These are phyloP conservation scores for Egretta garzetta DNA, from an alignment of 2,113 vertebrate genomes.

Conservation along the genomic window DNA sequence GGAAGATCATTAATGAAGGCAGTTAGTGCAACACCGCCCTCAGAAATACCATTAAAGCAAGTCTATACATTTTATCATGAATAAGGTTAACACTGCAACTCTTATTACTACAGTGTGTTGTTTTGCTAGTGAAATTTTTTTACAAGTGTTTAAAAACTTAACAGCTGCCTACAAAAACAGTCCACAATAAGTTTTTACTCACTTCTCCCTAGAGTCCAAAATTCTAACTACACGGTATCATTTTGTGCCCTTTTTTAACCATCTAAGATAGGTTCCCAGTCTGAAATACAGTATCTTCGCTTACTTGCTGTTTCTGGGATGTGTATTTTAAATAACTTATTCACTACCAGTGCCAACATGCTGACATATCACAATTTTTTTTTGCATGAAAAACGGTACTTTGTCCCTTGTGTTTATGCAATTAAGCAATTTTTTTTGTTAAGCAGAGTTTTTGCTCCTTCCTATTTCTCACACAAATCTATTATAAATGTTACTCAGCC, in stretches of 20 bases:
- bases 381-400: neutral
- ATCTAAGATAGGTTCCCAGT: neutral
- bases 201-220: neutral
- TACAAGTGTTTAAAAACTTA: neutral
- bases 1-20: neutral
- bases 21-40: neutral
- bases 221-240: neutral
- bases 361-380: neutral
- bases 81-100: neutral
- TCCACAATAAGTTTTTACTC: neutral
- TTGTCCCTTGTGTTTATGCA: neutral
- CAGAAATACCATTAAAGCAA: neutral
- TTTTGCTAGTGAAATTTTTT: neutral
- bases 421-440: neutral
- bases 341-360: neutral
- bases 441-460: neutral
- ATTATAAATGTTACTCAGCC: neutral
- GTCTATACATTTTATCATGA: neutral
- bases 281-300: neutral
- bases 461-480: neutral
- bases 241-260: neutral
- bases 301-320: neutral
- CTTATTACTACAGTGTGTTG: neutral
- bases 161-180: neutral
- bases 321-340: neutral